phyloP scores from a whole-genome alignment of 2,888 invertebrate species.

The Eupithecia exiguata region DNA sequence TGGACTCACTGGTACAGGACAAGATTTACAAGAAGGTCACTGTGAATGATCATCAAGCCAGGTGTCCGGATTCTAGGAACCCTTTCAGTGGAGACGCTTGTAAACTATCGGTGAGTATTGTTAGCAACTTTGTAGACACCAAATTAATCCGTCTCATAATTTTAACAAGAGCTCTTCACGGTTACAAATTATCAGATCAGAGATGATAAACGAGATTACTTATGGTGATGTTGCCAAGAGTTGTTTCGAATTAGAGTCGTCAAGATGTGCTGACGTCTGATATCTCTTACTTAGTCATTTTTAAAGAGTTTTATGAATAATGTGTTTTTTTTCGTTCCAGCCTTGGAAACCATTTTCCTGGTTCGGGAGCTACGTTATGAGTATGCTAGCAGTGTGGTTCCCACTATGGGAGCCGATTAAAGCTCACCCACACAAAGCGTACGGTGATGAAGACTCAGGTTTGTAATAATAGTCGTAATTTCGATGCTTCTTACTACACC shows the following conservation, averaged over 20 bases:
- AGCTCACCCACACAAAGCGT: constrained; percentile 63
- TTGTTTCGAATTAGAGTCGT: not conserved
- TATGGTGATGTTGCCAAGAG: not conserved
- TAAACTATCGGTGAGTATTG: constrained; percentile 60
- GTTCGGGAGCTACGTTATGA: constrained; percentile 82
- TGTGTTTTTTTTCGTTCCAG: constrained; percentile 59
- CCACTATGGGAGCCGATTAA: constrained; percentile 74
- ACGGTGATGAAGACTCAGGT: constrained; percentile 82
- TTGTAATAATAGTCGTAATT: constrained; percentile 37
- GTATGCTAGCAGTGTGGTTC: constrained; percentile 77
- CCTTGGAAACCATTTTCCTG: constrained; percentile 83
- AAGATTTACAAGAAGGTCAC: constrained; percentile 94
- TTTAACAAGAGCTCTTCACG: not conserved
- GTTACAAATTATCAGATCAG: not conserved
- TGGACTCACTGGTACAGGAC: constrained; percentile 96
- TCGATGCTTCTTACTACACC: not conserved
- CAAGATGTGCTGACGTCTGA: not conserved
- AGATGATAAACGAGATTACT: not conserved
- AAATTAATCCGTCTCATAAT: not conserved
- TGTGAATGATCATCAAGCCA: constrained; percentile 94
- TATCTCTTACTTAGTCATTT: too few species aligned
- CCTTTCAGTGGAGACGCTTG: constrained; percentile 83
- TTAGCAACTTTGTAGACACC: not conserved
- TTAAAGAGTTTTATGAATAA: not conserved
- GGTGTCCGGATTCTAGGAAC: constrained; percentile 89